Evolutionary conservation across 2,888 invertebrate genomes (phyloP).

Genomic region (Lasioglossum oenotherae): DNA sequence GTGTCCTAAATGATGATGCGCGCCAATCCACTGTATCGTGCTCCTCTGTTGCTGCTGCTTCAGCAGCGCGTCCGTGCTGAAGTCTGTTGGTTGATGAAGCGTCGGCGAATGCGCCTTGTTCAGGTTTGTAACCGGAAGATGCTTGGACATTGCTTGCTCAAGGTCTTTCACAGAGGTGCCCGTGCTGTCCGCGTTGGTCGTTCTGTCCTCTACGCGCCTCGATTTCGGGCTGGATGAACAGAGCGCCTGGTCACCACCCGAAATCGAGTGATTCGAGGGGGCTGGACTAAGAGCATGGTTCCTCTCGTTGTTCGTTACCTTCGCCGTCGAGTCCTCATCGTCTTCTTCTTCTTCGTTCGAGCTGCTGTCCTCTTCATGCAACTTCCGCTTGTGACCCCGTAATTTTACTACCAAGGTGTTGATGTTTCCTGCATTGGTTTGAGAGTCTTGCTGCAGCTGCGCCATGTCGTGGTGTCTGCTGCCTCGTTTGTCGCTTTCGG

Average conservation of each 20-base stretch:
- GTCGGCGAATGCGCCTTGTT: constrained; percentile 85
- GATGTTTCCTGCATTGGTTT: constrained; percentile 73
- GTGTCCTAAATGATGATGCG: constrained; percentile 89
- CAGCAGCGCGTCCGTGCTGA: constrained; percentile 93
- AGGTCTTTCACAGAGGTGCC: constrained; percentile 93
- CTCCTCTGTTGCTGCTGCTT: constrained; percentile 92
- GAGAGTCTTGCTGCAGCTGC: constrained; percentile 84
- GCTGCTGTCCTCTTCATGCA: constrained; percentile 81
- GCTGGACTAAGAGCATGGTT: constrained; percentile 87
- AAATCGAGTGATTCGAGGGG: constrained; percentile 87
- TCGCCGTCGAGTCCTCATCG: constrained; percentile 84
- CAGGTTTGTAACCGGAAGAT: constrained; percentile 88
- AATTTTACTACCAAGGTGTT: constrained; percentile 75
- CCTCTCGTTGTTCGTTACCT: constrained; percentile 81
- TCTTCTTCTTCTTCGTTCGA: constrained; percentile 85
- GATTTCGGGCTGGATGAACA: constrained; percentile 81
- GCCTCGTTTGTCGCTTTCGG: constrained; percentile 85
- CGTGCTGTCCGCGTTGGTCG: constrained; percentile 83
- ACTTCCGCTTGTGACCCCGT: constrained; percentile 88
- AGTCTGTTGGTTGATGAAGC: constrained; percentile 92
- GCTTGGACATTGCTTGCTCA: constrained; percentile 98
- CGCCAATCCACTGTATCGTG: constrained; percentile 97
- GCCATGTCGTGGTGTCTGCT: constrained; percentile 85
- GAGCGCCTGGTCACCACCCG: constrained; percentile 83
- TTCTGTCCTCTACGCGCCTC: constrained; percentile 74